These are phyloP conservation scores for Monomorium pharaonis DNA, from an alignment of 1,140 invertebrate genomes.

Conservation along the genomic window DNA sequence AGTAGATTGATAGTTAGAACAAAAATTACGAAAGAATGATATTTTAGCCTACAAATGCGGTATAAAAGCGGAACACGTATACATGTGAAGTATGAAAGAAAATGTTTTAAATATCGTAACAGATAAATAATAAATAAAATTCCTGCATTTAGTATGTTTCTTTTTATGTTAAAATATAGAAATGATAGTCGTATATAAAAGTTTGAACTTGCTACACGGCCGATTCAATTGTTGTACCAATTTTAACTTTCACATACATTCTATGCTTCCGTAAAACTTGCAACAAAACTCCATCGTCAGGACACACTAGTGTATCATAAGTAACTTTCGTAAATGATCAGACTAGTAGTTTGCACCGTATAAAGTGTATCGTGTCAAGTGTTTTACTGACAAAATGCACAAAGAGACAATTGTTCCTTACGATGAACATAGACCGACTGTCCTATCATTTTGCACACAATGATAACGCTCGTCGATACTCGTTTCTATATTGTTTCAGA, in stretches of 20 bases:
- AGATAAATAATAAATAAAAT: background rate
- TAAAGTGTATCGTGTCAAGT: background rate
- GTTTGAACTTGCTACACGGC: background rate
- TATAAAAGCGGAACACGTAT: background rate
- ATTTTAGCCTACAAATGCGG: background rate
- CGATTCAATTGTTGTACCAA: background rate
- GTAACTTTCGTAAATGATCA: slow-evolving; percentile 23
- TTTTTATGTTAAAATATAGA: background rate
- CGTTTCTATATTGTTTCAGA: background rate
- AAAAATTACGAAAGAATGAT: background rate
- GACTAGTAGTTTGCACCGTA: background rate
- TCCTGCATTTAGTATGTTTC: background rate
- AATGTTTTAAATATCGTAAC: background rate
- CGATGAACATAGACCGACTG: background rate
- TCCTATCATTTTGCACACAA: background rate
- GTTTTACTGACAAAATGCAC: slow-evolving; percentile 1
- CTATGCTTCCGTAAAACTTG: background rate
- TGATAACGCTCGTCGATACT: background rate
- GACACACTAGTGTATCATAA: background rate
- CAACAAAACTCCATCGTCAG: background rate
- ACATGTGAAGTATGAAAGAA: background rate
- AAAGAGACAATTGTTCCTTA: slow-evolving; percentile 7
- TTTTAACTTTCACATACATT: slow-evolving; percentile 31
- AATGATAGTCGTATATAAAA: background rate
- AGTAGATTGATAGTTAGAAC: background rate